These are phyloP conservation scores for Hermatobates lingyangjiaoensis DNA, from an alignment of 1,140 invertebrate genomes.

Conservation along the genomic window DNA sequence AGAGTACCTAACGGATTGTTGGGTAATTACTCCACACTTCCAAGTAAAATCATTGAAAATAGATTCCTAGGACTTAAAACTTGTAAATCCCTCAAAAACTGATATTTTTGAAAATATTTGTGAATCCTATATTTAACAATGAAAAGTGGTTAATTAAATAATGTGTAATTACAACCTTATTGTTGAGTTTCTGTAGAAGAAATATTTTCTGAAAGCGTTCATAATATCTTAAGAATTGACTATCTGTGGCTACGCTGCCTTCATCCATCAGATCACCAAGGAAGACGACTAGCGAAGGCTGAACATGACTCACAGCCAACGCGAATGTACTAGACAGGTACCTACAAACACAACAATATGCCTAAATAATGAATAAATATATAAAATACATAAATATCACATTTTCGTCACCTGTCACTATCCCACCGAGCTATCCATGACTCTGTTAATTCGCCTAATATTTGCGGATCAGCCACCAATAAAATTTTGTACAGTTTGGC, in stretches of 20 bases:
- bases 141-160: no score
- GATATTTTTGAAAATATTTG: no score
- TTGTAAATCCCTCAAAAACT: no score
- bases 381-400: not conserved
- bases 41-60: no score
- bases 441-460: constrained; percentile 58
- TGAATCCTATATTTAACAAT: no score
- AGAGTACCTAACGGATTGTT: no score
- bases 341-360: constrained; percentile 27
- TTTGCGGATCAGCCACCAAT: constrained; percentile 81
- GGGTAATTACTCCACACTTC: no score
- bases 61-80: no score
- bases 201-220: constrained; percentile 51
- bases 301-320: constrained; percentile 43
- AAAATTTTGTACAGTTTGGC: constrained; percentile 30
- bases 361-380: not conserved
- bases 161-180: no score
- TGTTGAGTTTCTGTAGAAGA: constrained; percentile 15
- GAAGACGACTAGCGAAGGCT: constrained; percentile 73
- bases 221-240: constrained; percentile 49
- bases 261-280: constrained; percentile 86
- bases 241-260: constrained; percentile 50
- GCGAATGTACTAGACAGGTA: constrained; percentile 63
- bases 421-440: constrained; percentile 47
- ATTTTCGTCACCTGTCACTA: constrained; percentile 45